These are phyloP conservation scores for Tyria jacobaeae DNA, from an alignment of 2,888 invertebrate species.

Conservation along the genomic window DNA sequence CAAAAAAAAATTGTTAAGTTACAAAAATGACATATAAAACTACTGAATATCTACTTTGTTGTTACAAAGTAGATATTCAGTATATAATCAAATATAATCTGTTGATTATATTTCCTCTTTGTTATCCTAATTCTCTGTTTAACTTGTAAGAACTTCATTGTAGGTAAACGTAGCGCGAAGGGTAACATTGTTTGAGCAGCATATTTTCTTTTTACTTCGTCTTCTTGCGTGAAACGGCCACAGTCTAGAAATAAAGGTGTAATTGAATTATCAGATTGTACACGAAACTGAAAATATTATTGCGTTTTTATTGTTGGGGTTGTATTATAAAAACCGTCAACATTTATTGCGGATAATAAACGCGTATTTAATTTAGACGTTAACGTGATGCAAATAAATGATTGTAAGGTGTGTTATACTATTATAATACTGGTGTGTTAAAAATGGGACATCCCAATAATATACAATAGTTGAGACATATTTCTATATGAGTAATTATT, in stretches of 20 bases:
- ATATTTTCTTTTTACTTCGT: slow-evolving; percentile 29
- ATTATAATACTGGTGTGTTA: no score
- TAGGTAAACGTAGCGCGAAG: slow-evolving; percentile 39
- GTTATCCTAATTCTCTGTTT: slow-evolving; percentile 31
- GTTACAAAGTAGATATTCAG: no score
- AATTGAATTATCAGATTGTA: slow-evolving; percentile 55
- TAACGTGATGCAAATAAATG: neutral
- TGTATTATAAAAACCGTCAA: slow-evolving; percentile 47
- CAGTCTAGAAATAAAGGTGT: slow-evolving; percentile 42
- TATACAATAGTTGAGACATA: no score
- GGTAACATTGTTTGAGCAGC: slow-evolving; percentile 42
- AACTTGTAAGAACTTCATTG: slow-evolving; percentile 37
- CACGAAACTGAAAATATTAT: slow-evolving; percentile 47
- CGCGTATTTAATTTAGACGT: slow-evolving; percentile 10
- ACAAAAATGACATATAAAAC: slow-evolving; percentile 4
- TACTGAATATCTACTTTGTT: slow-evolving; percentile 6
- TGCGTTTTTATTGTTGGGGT: slow-evolving; percentile 41
- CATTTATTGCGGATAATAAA: slow-evolving; percentile 27
- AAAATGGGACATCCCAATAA: no score
- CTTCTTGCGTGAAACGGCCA: slow-evolving; percentile 39
- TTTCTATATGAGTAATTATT: no score
- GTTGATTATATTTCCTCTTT: slow-evolving; percentile 12
- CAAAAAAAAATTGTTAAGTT: neutral
- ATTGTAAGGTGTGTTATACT: neutral
- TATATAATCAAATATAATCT: no score